Percentiles rank a stretch among this genome's conserved stretches.
phyloP scores from a whole-genome alignment of 2,888 invertebrate genomes.

The Andrena camellia region DNA sequence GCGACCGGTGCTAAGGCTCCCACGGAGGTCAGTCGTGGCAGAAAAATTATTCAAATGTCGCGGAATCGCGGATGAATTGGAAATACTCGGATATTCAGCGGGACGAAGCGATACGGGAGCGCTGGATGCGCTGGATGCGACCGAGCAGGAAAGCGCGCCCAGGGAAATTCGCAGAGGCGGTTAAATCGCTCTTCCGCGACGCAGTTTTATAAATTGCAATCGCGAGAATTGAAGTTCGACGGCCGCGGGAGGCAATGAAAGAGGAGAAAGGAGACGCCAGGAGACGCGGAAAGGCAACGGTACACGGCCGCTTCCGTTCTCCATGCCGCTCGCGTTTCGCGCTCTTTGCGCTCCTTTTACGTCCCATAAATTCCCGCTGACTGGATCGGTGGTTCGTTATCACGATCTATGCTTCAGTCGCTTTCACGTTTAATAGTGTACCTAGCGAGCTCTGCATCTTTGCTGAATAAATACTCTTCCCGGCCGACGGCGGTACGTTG shows the following conservation, averaged over 20 bases:
- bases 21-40: neutral
- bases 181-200: slow-evolving; percentile 43
- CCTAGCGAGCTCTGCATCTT: neutral
- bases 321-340: slow-evolving; percentile 12
- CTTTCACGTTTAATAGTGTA: slow-evolving; percentile 1
- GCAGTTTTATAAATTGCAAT: slow-evolving; percentile 42
- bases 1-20: no score
- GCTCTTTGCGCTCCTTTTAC: slow-evolving; percentile 55
- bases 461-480: slow-evolving; percentile 5
- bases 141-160: neutral
- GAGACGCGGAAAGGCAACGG: slow-evolving; percentile 8
- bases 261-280: neutral
- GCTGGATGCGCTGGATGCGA: neutral
- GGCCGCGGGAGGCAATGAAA: neutral
- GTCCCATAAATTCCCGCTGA: slow-evolving; percentile 50
- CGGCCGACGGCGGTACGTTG: neutral
- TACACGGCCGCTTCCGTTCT: neutral
- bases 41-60: neutral
- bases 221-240: slow-evolving; percentile 31
- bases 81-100: neutral
- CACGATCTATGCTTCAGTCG: slow-evolving; percentile 47
- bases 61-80: neutral
- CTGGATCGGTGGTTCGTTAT: slow-evolving; percentile 56
- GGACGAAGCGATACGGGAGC: neutral
- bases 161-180: slow-evolving; percentile 1